Evolutionary conservation across 2,888 invertebrate genomes (phyloP).

Genomic region (Brachylomia viminalis): DNA sequence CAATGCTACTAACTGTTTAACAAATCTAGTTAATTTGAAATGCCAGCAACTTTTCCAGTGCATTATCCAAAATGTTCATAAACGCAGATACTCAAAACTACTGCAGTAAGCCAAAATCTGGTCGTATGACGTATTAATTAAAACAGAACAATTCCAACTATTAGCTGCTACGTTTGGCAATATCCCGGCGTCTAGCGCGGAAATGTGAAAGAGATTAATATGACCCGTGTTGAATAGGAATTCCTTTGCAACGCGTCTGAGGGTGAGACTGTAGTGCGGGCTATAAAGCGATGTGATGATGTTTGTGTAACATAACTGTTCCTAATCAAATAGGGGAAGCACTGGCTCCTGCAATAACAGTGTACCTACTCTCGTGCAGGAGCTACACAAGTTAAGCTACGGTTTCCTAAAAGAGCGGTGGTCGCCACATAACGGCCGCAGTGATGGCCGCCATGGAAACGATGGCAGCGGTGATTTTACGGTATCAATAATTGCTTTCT

Average conservation of each 20-base stretch:
- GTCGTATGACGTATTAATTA: constrained; percentile 79
- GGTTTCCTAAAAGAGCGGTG: no score
- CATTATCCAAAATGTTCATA: constrained; percentile 6
- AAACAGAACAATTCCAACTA: constrained; percentile 80
- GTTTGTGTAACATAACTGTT: neutral
- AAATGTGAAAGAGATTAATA: constrained; percentile 88
- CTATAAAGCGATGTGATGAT: constrained; percentile 40
- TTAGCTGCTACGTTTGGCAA: constrained; percentile 81
- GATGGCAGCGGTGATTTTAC: no score
- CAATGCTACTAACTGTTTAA: neutral
- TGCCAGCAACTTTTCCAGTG: no score
- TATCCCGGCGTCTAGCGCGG: constrained; percentile 76
- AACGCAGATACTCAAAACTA: constrained; percentile 11
- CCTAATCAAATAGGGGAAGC: neutral
- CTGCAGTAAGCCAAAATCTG: constrained; percentile 59
- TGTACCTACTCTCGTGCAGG: neutral
- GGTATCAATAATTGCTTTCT: no score
- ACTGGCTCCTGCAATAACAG: neutral
- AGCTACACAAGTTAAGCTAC: no score
- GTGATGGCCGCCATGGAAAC: no score
- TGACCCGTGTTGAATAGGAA: constrained; percentile 81
- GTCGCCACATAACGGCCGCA: no score
- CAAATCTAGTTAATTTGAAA: constrained; percentile 1
- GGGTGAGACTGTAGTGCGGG: constrained; percentile 58
- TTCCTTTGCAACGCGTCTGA: constrained; percentile 81